Base-by-base conservation (phyloP, 2,113 vertebrate species). In the Rhodinocichla rosea region DNA sequence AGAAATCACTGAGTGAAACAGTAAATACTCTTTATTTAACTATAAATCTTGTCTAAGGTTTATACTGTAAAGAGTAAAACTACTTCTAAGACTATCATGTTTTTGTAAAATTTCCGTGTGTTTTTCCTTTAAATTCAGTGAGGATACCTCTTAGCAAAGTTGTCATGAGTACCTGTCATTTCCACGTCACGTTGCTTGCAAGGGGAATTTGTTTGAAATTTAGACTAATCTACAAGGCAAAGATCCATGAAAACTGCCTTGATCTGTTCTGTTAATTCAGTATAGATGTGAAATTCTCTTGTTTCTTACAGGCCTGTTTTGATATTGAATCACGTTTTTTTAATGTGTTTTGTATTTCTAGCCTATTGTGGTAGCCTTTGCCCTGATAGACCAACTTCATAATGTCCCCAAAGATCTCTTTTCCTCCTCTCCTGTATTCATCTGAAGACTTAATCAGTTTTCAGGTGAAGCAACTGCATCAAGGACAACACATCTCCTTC, bases 151-250 rank as follows among this genome's bases (percentile, higher is more conserved):
- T 63, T 76, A 40, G n/a, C 22, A 17, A 62, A 67, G 56, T 26
- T 85, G 11, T 71, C 5, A 1, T 30, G 37, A 56, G 8, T 27
- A 17, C 7, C 7, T 85, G 56, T 74, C 15, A n/a, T 9, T 49
- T 83, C 39, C 0, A 0, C 57, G 32, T 65, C 24, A 2, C 1
- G 1, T 33, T 65, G 20, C 55, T 84, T 87, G 20, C 23, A 57
- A 68, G 6, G 40, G 9, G 37, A 44, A 6, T 60, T 7, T 30
- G 3, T 68, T 77, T 67, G 42, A 42, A 84, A 70, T 49, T 49
- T 11, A 57, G 7, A 49, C 28, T 40, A 37, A 33, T 7, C 18
- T 84, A 15, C 33, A 60, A 56, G 11, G 15, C 13, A 30, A 45
- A 35, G 27, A n/a, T 78, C 3, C 3, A 9, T 15, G 26, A 40